Evolutionary conservation across 92 coral and sea anemone genomes (phyloP).

Genomic region (Bergia sp.): DNA sequence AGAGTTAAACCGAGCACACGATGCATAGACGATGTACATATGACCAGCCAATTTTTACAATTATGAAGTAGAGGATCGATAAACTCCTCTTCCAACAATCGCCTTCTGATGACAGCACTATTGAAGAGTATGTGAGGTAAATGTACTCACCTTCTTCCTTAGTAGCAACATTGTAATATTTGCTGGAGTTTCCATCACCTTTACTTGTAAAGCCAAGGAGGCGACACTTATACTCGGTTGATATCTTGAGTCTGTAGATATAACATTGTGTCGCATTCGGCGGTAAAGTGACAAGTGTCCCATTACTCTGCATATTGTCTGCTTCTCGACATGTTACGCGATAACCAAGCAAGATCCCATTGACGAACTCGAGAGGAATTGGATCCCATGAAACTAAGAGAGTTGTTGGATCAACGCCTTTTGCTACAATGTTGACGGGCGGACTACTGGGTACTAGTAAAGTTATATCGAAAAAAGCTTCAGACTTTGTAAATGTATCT

Average conservation of each 20-base stretch:
- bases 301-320: slow-evolving; percentile 20
- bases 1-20: no score
- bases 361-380: slow-evolving; percentile 60
- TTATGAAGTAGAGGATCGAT: no score
- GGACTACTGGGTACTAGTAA: slow-evolving; percentile 66
- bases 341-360: slow-evolving; percentile 82
- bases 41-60: no score
- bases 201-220: slow-evolving; percentile 71
- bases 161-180: slow-evolving; percentile 44
- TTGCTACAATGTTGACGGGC: slow-evolving; percentile 56
- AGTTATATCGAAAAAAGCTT: not conserved
- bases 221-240: slow-evolving; percentile 64
- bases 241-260: slow-evolving; percentile 56
- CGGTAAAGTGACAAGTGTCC: slow-evolving; percentile 50
- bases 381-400: slow-evolving; percentile 69
- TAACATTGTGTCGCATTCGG: slow-evolving; percentile 61
- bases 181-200: slow-evolving; percentile 71
- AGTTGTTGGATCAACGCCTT: slow-evolving; percentile 68
- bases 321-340: slow-evolving; percentile 52
- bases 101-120: no score
- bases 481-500: not conserved
- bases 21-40: no score
- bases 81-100: no score
- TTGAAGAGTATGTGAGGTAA: no score
- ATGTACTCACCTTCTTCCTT: slow-evolving; percentile 74